Evolutionary conservation across 1,140 invertebrate species (phyloP), one percentile per base, ranked within the genome.

Genomic region (Apis dorsata): DNA sequence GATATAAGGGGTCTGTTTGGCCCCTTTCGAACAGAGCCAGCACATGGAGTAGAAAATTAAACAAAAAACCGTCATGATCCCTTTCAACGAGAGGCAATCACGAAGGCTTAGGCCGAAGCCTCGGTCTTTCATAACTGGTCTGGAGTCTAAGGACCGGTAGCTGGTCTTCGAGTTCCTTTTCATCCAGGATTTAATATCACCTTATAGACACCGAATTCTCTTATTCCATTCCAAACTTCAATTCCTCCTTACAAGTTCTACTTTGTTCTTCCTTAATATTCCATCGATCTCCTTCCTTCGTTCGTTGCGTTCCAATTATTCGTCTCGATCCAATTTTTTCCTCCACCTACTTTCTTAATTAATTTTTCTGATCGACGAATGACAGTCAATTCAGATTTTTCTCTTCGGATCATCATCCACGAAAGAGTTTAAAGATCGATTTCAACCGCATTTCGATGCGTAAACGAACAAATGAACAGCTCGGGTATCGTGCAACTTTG

Each of bases 161-260:
- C 79, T 76, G 74, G 68, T 55, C 69, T 62, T 63, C 62, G 73
- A 85, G 77, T 83, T 86, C 84, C 88, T 86, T 90, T 90, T 90
- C 89, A 90, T 84, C 84, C 76, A 86, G 89, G 77, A 89, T 90
- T 90, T 89, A 89, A 90, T 90, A 90, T 90, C 83, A 83, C 69
- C 79, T 70, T 84, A 75, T 83, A 84, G 81, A 73, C 79, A 85
- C 83, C 57, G 69, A 82, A 85, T 84, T 84, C 85, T 80, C 65
- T 79, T 85, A 79, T 85, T 88, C 72, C 60, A 71, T 68, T 70
- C 72, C 21, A 59, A 78, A 62, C 71, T 68, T 80, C 63, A 34
- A 66, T 62, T 53, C 70, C 57, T 76, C 21, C 34, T 11, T 24
- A n/a, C 66, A 34, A 49, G 24, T 49, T 62, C 60, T 44, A 71